Percentiles rank a stretch among this genome's conserved stretches.
Conservation (phyloP, 2,888 invertebrate genomes). For the Capitulum mitella region DNA sequence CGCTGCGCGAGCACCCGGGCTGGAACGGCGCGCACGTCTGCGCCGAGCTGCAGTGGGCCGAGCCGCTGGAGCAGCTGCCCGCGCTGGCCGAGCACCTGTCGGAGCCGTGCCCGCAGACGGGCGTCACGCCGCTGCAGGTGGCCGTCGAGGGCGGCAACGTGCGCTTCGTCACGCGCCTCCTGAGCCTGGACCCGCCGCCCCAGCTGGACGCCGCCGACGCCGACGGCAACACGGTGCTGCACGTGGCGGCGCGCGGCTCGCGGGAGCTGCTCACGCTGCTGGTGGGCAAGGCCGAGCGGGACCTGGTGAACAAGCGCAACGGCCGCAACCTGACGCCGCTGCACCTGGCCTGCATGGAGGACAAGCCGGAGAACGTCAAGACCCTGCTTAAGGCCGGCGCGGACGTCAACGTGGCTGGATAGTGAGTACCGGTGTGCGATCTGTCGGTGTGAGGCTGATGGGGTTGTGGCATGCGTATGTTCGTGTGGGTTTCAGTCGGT, state of each 20-base stretch:
- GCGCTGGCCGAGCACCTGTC: slow-evolving; percentile 51
- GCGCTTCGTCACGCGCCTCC: slow-evolving; percentile 38
- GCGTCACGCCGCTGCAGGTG: slow-evolving; percentile 78
- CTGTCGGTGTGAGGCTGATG: no score
- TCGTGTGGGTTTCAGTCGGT: no score
- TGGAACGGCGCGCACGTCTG: slow-evolving; percentile 83
- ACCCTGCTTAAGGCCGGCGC: slow-evolving; percentile 75
- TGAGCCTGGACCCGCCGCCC: slow-evolving; percentile 42
- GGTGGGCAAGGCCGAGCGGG: slow-evolving; percentile 42
- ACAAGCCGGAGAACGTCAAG: slow-evolving; percentile 71
- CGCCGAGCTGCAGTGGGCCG: slow-evolving; percentile 65
- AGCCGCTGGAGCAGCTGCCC: slow-evolving; percentile 42
- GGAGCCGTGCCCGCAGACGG: slow-evolving; percentile 58
- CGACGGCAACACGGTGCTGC: slow-evolving; percentile 55
- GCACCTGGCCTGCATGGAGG: slow-evolving; percentile 46
- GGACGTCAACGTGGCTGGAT: slow-evolving; percentile 62
- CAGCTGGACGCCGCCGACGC: slow-evolving; percentile 66
- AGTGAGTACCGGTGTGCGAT: slow-evolving; percentile 37
- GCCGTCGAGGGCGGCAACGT: slow-evolving; percentile 66
- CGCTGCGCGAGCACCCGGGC: slow-evolving; percentile 62
- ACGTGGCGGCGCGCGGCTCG: slow-evolving; percentile 69
- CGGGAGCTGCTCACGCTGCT: slow-evolving; percentile 47
- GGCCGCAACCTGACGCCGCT: slow-evolving; percentile 48
- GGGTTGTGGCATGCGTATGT: no score
- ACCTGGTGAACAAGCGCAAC: slow-evolving; percentile 64